Percentiles rank a stretch among this genome's conserved stretches.
These are phyloP conservation scores for Gorsachius goisagi DNA, from an alignment of 2,113 vertebrate species.

Conservation along the genomic window DNA sequence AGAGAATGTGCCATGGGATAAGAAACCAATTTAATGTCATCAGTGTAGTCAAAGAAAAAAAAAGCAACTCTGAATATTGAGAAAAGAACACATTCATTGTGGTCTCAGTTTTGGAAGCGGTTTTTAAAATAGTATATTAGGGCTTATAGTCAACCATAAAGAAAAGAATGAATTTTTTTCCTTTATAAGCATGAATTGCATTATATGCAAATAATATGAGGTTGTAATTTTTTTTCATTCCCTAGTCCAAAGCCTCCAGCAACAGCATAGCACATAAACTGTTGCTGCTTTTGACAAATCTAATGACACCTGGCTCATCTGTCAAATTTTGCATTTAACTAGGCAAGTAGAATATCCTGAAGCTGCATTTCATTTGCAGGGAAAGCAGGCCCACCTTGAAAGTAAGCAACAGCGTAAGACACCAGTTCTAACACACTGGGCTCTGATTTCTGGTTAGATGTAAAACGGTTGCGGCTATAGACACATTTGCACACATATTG, in stretches of 20 bases:
- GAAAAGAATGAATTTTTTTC: background rate
- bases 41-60: background rate
- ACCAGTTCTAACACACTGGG: too few relatives aligned
- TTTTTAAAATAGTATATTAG: background rate
- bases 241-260: background rate
- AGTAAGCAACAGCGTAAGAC: background rate
- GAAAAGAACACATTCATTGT: background rate
- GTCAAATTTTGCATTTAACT: background rate
- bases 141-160: background rate
- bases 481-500: fast-evolving
- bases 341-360: background rate
- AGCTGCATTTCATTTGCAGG: background rate
- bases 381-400: background rate
- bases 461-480: fast-evolving
- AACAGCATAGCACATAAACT: background rate
- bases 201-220: background rate
- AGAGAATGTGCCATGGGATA: background rate
- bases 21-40: background rate
- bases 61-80: background rate
- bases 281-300: background rate
- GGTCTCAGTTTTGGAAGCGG: background rate
- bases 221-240: background rate
- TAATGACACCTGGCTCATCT: background rate
- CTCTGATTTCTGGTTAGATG: background rate
- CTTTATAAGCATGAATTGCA: background rate